phyloP scores from a whole-genome alignment of 2,113 vertebrate genomes.

The Panthera uncia region DNA sequence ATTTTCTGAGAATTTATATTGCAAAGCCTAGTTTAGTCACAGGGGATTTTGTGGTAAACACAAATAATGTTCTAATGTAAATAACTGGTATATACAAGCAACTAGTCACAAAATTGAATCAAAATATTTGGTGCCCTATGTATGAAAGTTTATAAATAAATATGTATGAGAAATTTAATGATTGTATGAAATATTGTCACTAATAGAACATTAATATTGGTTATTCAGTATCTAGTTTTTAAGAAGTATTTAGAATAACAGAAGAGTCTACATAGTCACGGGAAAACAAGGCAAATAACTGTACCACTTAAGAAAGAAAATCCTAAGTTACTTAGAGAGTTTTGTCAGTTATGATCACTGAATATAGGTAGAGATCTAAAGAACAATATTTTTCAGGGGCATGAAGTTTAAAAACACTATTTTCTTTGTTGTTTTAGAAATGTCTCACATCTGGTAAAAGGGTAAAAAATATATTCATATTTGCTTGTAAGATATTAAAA shows the following conservation, averaged over 20 bases:
- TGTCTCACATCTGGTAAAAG: not conserved
- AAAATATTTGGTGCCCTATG: not conserved
- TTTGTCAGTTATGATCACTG: not conserved
- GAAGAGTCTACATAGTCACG: not conserved
- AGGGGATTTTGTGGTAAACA: not conserved
- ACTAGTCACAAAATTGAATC: not conserved
- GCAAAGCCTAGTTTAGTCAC: not conserved
- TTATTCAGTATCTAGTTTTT: not conserved
- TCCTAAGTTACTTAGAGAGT: not conserved
- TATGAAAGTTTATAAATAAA: not conserved
- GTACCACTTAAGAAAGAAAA: not conserved
- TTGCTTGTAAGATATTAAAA: not conserved
- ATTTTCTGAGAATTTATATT: not conserved
- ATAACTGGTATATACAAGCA: not conserved
- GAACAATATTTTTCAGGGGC: not conserved
- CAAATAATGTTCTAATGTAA: not conserved
- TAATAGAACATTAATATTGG: not conserved
- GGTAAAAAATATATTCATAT: conserved; percentile 23
- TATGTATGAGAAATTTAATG: not conserved
- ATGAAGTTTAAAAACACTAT: conserved; percentile 1
- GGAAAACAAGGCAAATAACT: not conserved
- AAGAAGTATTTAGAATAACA: not conserved
- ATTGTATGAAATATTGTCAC: not conserved
- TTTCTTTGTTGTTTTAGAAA: conserved; percentile 54
- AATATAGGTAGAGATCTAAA: not conserved